phyloP scores from a whole-genome alignment of 2,797 vertebrate genomes.

The Tokudaia tokunoshimensis region DNA sequence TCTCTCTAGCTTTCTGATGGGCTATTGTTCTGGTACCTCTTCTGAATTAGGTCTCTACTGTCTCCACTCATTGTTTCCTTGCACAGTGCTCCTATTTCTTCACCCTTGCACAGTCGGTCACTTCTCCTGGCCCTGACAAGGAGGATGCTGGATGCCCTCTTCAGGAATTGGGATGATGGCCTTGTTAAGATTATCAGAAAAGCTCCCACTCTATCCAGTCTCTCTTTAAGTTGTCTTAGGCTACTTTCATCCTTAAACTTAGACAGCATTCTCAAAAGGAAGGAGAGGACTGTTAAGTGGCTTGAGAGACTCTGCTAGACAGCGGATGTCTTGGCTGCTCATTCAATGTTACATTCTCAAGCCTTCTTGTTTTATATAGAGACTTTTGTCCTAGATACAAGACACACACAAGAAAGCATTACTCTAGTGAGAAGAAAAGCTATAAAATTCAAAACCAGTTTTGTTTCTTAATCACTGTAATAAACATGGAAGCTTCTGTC shows the following conservation, averaged over 20 bases:
- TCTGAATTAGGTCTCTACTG: conserved; percentile 14
- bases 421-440: conserved; percentile 21
- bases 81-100: background rate
- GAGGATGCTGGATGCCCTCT: background rate
- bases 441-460: conserved; percentile 67
- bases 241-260: background rate
- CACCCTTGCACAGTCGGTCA: background rate
- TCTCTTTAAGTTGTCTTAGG: background rate
- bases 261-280: background rate
- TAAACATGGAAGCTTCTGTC: conserved; percentile 46
- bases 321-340: background rate
- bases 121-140: background rate
- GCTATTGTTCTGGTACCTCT: background rate
- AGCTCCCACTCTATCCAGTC: background rate
- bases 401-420: background rate
- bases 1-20: background rate
- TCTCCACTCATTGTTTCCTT: background rate
- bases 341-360: conserved; percentile 5
- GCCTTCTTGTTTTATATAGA: conserved; percentile 34
- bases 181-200: background rate
- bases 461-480: conserved; percentile 55
- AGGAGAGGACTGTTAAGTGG: background rate
- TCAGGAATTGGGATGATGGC: background rate
- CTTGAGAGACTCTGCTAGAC: background rate
- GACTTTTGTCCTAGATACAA: background rate